phyloP scores from a whole-genome alignment of 2,113 vertebrate species.

The Ptyas mucosa region DNA sequence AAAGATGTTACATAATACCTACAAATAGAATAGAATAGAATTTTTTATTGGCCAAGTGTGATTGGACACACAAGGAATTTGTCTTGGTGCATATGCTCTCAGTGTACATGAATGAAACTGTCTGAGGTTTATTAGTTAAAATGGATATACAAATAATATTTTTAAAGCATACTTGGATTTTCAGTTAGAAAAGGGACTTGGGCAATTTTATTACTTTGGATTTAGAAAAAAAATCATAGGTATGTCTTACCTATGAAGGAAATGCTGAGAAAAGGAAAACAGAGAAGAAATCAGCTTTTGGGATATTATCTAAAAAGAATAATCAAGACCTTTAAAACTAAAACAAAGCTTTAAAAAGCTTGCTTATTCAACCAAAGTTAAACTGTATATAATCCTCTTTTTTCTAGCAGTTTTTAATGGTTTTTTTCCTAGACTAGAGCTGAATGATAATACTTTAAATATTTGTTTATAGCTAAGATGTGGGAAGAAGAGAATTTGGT shows the following conservation, averaged over 20 bases:
- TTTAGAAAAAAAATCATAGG: not conserved
- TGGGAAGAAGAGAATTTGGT: no score
- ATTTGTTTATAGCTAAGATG: not conserved
- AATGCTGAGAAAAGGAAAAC: not conserved
- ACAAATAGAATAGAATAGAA: not conserved
- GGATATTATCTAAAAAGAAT: not conserved
- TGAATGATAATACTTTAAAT: not conserved
- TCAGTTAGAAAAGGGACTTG: not conserved
- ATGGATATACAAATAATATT: not conserved
- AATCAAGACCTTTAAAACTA: not conserved
- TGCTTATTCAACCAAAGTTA: not conserved
- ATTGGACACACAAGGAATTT: no score
- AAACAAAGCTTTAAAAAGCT: not conserved
- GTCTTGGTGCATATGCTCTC: no score
- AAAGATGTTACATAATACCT: not conserved
- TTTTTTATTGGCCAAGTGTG: no score
- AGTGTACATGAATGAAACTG: not conserved
- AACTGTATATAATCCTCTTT: not conserved
- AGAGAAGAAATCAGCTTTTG: not conserved
- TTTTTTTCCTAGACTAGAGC: not conserved
- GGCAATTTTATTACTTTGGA: not conserved
- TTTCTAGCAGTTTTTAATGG: not conserved
- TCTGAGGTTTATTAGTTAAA: not conserved
- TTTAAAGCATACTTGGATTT: not conserved
- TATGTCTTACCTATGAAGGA: not conserved